phyloP scores from a whole-genome alignment of 2,797 vertebrate genomes.

The Cirrhinus molitorella region DNA sequence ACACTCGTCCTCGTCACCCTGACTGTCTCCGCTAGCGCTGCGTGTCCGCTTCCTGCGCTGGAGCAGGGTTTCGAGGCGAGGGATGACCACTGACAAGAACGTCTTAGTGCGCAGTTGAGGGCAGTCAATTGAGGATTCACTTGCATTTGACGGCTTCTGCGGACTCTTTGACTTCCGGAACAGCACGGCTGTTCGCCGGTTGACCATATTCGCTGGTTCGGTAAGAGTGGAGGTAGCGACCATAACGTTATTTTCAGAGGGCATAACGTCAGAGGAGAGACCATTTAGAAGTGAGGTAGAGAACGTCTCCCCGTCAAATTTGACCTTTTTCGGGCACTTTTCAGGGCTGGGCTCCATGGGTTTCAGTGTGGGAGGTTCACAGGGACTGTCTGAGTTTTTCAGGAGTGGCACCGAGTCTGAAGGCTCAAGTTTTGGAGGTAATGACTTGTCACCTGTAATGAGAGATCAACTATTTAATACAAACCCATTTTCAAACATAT shows the following conservation, averaged over 20 bases:
- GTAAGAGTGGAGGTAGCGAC: constrained; percentile 85
- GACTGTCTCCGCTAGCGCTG: constrained; percentile 88
- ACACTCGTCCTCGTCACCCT: constrained; percentile 83
- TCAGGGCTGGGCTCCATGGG: constrained; percentile 84
- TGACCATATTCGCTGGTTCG: constrained; percentile 85
- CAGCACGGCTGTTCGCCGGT: constrained; percentile 88
- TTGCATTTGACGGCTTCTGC: constrained; percentile 87
- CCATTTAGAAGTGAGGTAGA: constrained; percentile 87
- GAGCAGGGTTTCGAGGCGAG: constrained; percentile 96
- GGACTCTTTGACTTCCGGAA: constrained; percentile 98
- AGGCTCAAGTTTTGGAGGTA: constrained; percentile 88
- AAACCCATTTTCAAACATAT: no score
- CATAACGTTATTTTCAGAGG: constrained; percentile 81
- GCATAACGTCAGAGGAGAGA: constrained; percentile 83
- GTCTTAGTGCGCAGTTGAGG: constrained; percentile 94
- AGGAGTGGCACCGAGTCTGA: constrained; percentile 86
- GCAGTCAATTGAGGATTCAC: constrained; percentile 81
- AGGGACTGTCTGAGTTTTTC: constrained; percentile 80
- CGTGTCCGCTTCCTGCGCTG: constrained; percentile 93
- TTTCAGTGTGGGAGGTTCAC: constrained; percentile 87
- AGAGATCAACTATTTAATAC: not conserved
- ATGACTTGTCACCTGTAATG: constrained; percentile 85
- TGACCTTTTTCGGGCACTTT: constrained; percentile 85
- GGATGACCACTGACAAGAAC: constrained; percentile 98
- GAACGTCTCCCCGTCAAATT: constrained; percentile 85